These are phyloP conservation scores for Sitobion miscanthi DNA, from an alignment of 1,140 invertebrate genomes.

Conservation along the genomic window DNA sequence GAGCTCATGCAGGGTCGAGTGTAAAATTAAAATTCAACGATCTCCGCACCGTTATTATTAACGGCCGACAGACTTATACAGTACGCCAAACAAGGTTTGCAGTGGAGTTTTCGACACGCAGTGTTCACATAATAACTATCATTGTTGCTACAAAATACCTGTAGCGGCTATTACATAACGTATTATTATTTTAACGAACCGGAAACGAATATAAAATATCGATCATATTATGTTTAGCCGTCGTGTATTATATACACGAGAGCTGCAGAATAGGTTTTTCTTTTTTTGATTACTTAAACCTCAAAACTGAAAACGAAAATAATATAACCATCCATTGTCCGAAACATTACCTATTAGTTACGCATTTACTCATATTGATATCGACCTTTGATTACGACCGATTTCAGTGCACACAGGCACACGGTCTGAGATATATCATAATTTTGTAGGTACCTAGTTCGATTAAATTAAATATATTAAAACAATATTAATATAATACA, in stretches of 20 bases:
- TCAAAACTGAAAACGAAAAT: neutral
- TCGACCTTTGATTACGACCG: neutral
- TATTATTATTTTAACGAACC: neutral
- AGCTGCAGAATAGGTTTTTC: neutral
- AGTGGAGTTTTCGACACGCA: neutral
- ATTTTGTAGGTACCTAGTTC: neutral
- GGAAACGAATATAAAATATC: neutral
- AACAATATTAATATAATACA: neutral
- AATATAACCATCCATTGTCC: too few species aligned
- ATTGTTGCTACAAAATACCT: neutral
- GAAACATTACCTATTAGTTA: neutral
- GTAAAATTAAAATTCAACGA: neutral
- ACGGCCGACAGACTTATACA: neutral
- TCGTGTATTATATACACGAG: neutral
- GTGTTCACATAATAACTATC: neutral
- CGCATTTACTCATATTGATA: neutral
- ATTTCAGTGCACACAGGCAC: neutral
- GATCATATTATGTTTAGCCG: neutral
- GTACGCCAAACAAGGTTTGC: neutral
- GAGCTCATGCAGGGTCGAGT: neutral
- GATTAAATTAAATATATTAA: neutral
- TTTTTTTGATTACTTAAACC: neutral
- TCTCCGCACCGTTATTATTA: neutral
- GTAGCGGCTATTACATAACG: neutral
- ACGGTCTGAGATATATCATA: fast-evolving